These are phyloP conservation scores for Solea solea DNA, from an alignment of 2,113 vertebrate genomes.

Conservation along the genomic window DNA sequence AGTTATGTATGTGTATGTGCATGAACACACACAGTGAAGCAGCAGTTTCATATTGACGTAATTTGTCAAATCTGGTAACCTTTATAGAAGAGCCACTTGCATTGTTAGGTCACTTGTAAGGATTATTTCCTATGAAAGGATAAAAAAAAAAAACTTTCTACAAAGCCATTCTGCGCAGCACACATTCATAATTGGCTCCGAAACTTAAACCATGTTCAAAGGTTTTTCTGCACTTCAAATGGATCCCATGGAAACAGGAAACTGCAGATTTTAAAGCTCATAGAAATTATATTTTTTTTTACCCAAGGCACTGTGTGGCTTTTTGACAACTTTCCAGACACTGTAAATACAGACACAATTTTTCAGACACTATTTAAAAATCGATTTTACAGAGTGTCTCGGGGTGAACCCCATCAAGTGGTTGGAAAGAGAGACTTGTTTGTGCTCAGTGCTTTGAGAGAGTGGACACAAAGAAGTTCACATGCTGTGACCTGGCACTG, in stretches of 20 bases:
- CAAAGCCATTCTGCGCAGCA: neutral
- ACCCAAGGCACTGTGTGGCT: neutral
- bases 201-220: no score
- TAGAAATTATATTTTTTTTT: neutral
- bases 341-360: no score
- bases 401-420: neutral
- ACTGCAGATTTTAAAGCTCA: neutral
- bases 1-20: no score
- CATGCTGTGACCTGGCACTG: neutral
- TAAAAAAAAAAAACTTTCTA: neutral
- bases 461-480: neutral
- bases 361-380: neutral
- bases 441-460: no score
- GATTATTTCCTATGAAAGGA: neutral
- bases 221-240: neutral
- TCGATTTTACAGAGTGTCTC: slow-evolving; percentile 13
- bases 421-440: neutral
- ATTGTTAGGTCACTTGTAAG: neutral
- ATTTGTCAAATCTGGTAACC: no score
- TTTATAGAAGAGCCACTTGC: neutral
- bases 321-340: slow-evolving; percentile 8
- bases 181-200: neutral
- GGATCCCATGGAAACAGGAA: neutral
- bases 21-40: no score
- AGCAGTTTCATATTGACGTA: no score